A percentile compares a stretch with the other conserved stretches of the same genome.
phyloP scores from a whole-genome alignment of 2,888 invertebrate genomes.

The Melikaiella ostensackeni region DNA sequence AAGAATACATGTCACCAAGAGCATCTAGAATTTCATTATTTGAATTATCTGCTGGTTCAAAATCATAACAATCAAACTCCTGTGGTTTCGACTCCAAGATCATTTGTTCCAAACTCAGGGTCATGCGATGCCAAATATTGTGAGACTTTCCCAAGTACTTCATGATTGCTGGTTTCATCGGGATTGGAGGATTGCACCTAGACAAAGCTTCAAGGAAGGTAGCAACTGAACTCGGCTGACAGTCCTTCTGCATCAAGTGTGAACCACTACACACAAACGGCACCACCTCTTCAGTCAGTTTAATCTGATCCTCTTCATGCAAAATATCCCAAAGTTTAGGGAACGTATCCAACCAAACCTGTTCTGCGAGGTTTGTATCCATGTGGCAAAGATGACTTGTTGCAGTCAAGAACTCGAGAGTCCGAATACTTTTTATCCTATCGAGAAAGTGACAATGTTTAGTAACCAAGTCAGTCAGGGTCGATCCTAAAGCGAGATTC shows the following conservation, averaged over 20 bases:
- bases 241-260: conserved; percentile 95
- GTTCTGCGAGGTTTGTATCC: conserved; percentile 93
- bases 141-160: conserved; percentile 96
- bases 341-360: conserved; percentile 92
- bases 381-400: conserved; percentile 95
- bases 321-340: conserved; percentile 93
- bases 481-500: conserved; percentile 62
- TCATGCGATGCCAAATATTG: conserved; percentile 98
- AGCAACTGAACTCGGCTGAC: conserved; percentile 94
- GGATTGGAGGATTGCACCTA: conserved; percentile 90
- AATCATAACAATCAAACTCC: conserved; percentile 85
- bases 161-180: conserved; percentile 90
- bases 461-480: conserved; percentile 82
- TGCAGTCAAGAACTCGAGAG: conserved; percentile 86
- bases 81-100: conserved; percentile 82
- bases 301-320: conserved; percentile 90
- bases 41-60: conserved; percentile 85
- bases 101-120: conserved; percentile 92
- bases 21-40: conserved; percentile 86
- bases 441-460: conserved; percentile 92
- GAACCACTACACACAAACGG: conserved; percentile 95
- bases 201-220: conserved; percentile 96
- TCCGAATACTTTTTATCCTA: conserved; percentile 87
- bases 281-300: conserved; percentile 90
- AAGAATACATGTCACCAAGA: conserved; percentile 93